Percentiles rank a stretch among this genome's conserved stretches.
Evolutionary conservation across 2,888 invertebrate species (phyloP).

Genomic region (Myopa tessellatipennis): DNA sequence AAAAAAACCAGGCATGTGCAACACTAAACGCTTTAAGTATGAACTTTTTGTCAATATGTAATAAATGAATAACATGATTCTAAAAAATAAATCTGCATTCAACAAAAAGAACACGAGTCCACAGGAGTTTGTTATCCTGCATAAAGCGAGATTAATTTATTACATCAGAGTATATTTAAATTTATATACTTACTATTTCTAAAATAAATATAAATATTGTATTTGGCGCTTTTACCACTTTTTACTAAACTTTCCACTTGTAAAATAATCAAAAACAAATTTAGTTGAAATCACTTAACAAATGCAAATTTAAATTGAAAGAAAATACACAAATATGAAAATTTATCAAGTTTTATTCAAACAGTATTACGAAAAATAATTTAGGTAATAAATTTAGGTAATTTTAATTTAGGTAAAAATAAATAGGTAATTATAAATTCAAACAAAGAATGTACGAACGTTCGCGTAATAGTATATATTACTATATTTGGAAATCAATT

Average conservation of each 20-base stretch:
- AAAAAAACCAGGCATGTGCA: background rate
- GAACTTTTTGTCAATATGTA: constrained; percentile 8
- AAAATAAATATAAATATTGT: constrained; percentile 35
- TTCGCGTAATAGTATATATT: background rate
- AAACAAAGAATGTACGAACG: background rate
- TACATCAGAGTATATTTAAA: constrained; percentile 1
- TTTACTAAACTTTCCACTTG: constrained; percentile 46
- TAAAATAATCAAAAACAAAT: constrained; percentile 31
- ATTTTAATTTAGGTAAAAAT: too few species aligned
- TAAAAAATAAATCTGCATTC: background rate
- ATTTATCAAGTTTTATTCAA: background rate
- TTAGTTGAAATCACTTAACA: constrained; percentile 27
- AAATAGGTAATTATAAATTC: background rate
- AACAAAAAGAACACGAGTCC: constrained; percentile 3
- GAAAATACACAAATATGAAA: constrained; percentile 17
- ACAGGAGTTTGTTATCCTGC: constrained; percentile 22
- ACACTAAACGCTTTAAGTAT: constrained; percentile 18
- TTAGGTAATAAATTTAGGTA: background rate
- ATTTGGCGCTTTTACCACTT: constrained; percentile 53
- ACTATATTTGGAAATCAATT: too few species aligned
- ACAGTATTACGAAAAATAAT: background rate
- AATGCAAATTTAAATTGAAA: constrained; percentile 19
- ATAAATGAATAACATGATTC: constrained; percentile 1
- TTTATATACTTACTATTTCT: constrained; percentile 34
- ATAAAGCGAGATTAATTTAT: constrained; percentile 9